These are phyloP conservation scores for Choreutis nemorana DNA, from an alignment of 2,888 invertebrate genomes.

Conservation along the genomic window DNA sequence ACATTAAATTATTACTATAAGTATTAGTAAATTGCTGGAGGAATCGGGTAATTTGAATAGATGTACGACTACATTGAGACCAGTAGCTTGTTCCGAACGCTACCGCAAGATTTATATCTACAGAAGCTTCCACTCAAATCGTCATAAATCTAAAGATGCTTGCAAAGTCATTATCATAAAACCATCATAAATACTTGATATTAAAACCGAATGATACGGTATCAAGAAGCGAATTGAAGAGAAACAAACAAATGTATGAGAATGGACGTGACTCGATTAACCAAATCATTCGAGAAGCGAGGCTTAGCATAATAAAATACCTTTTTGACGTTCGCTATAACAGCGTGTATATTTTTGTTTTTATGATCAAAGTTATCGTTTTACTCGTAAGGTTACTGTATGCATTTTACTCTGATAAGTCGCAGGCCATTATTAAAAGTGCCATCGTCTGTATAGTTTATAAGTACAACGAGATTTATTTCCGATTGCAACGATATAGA, in stretches of 20 bases:
- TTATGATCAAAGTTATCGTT: constrained; percentile 24
- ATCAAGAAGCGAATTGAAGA: constrained; percentile 38
- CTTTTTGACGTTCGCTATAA: constrained; percentile 22
- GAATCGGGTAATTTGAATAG: too few species aligned
- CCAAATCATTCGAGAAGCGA: constrained; percentile 57
- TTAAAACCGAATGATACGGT: constrained; percentile 28
- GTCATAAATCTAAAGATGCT: constrained; percentile 33
- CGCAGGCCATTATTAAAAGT: constrained; percentile 63
- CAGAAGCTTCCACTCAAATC: constrained; percentile 32
- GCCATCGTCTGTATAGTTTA: constrained; percentile 59
- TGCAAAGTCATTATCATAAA: constrained; percentile 41
- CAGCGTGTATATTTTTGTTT: constrained; percentile 34
- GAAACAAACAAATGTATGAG: constrained; percentile 35
- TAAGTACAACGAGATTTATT: constrained; percentile 47
- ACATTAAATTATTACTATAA: too few species aligned
- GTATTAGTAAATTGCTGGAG: too few species aligned
- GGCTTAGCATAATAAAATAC: constrained; percentile 46
- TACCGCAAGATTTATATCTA: too few species aligned
- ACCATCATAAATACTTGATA: constrained; percentile 41
- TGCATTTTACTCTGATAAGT: constrained; percentile 65
- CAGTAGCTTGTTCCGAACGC: too few species aligned
- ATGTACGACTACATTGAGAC: too few species aligned
- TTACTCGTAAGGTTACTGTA: too few species aligned
- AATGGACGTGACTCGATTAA: constrained; percentile 60
- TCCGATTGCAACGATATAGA: constrained; percentile 18